Evolutionary conservation across 2,888 invertebrate genomes (phyloP).

Genomic region (Amphipyra berbera): DNA sequence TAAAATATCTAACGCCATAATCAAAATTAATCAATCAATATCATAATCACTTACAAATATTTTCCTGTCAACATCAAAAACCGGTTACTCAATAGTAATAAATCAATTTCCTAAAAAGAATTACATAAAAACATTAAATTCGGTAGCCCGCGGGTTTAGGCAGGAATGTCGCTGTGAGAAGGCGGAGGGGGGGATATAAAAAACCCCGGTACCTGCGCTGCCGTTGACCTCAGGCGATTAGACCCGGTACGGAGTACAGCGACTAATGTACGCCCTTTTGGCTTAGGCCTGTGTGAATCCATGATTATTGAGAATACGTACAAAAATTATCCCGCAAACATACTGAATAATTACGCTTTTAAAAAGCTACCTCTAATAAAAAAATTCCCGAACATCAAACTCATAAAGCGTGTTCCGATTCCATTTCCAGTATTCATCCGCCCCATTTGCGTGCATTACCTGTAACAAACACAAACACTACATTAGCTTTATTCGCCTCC

Average conservation of each 20-base stretch:
- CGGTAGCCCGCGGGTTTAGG: constrained; percentile 74
- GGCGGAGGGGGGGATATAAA: constrained; percentile 70
- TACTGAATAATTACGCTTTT: not conserved
- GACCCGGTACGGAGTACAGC: constrained; percentile 73
- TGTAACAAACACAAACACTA: constrained; percentile 59
- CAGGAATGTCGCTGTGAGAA: constrained; percentile 62
- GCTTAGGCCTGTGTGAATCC: constrained; percentile 18
- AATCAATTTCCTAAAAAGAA: constrained; percentile 64
- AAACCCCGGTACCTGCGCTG: constrained; percentile 86
- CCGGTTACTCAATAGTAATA: constrained; percentile 31
- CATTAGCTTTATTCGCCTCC: constrained; percentile 48
- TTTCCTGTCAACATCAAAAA: constrained; percentile 20
- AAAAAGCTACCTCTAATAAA: not conserved
- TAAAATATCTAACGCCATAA: constrained; percentile 12
- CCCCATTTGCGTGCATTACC: constrained; percentile 47
- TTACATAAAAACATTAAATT: constrained; percentile 81
- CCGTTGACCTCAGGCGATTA: constrained; percentile 85
- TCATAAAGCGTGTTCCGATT: constrained; percentile 16
- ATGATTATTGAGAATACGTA: not conserved
- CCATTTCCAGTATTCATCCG: constrained; percentile 12
- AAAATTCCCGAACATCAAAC: not conserved
- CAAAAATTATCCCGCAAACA: not conserved
- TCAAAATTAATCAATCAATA: constrained; percentile 39
- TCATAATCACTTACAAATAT: constrained; percentile 22
- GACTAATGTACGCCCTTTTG: constrained; percentile 60